phyloP scores from a whole-genome alignment of 2,888 invertebrate species.

The Sinelater perroti region DNA sequence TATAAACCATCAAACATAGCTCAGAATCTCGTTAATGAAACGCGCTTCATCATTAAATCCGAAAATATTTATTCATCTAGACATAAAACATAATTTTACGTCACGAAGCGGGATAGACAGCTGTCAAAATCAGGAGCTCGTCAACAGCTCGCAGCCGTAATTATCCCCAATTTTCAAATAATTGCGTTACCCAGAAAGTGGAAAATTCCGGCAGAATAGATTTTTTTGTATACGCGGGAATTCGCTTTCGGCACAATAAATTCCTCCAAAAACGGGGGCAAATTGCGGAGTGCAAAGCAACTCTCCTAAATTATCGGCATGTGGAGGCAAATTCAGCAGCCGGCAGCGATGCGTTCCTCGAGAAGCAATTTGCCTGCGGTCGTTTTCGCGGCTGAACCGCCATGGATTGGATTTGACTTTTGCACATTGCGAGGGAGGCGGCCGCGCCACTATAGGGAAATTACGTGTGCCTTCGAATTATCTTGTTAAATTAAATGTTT shows the following conservation, averaged over 20 bases:
- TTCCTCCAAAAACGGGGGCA: conserved; percentile 9
- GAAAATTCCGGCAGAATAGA: conserved; percentile 1
- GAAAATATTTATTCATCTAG: neutral
- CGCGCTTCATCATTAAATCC: no score
- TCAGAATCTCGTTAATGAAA: no score
- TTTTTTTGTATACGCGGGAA: conserved; percentile 9
- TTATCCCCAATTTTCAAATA: conserved; percentile 14
- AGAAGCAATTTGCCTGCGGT: conserved; percentile 45
- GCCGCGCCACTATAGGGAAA: conserved; percentile 41
- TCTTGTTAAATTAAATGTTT: conserved; percentile 46
- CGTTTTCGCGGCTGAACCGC: conserved; percentile 44
- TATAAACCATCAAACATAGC: no score
- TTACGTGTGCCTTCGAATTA: conserved; percentile 45
- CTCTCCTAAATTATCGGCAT: conserved; percentile 23
- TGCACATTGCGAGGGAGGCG: conserved; percentile 40
- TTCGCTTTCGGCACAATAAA: conserved; percentile 12
- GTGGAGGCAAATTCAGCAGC: conserved; percentile 22
- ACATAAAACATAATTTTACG: neutral
- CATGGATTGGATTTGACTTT: conserved; percentile 46
- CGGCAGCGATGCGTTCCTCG: conserved; percentile 21
- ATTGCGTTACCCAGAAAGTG: conserved; percentile 6
- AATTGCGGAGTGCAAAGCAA: conserved; percentile 16
- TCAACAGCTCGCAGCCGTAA: conserved; percentile 9
- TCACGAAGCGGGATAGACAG: conserved; percentile 6
- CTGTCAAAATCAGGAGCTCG: conserved; percentile 6